Evolutionary conservation across 2,113 vertebrate genomes (phyloP).

Genomic region (Seriola rivoliana): DNA sequence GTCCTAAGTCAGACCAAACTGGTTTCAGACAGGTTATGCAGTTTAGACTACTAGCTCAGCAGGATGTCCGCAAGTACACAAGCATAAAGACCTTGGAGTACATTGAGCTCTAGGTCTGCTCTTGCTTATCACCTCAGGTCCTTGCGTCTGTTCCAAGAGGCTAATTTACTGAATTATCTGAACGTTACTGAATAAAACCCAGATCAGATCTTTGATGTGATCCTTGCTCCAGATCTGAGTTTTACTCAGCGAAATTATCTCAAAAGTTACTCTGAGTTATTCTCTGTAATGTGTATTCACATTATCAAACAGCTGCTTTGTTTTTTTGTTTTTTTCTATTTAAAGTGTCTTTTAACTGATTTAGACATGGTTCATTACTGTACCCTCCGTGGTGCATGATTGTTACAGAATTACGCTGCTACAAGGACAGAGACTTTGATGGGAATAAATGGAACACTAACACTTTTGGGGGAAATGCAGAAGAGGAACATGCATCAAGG

Average conservation of each 20-base stretch:
- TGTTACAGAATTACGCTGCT: background rate
- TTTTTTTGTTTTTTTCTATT: constrained; percentile 15
- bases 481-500: background rate
- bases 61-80: background rate
- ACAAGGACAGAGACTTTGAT: background rate
- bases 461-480: background rate
- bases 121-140: background rate
- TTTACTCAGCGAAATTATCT: background rate
- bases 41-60: background rate
- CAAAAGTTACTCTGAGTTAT: background rate
- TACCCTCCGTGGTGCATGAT: background rate
- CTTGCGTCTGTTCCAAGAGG: background rate
- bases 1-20: background rate
- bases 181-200: background rate
- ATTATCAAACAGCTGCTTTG: constrained; percentile 2
- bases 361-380: background rate
- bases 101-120: background rate
- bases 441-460: background rate
- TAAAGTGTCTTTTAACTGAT: background rate
- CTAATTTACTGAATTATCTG: background rate
- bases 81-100: background rate
- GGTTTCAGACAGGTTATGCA: background rate
- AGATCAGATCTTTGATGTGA: background rate
- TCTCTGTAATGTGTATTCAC: background rate
- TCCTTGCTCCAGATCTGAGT: background rate